Conservation (phyloP, 2,113 vertebrate species). For the Columbina picui region DNA sequence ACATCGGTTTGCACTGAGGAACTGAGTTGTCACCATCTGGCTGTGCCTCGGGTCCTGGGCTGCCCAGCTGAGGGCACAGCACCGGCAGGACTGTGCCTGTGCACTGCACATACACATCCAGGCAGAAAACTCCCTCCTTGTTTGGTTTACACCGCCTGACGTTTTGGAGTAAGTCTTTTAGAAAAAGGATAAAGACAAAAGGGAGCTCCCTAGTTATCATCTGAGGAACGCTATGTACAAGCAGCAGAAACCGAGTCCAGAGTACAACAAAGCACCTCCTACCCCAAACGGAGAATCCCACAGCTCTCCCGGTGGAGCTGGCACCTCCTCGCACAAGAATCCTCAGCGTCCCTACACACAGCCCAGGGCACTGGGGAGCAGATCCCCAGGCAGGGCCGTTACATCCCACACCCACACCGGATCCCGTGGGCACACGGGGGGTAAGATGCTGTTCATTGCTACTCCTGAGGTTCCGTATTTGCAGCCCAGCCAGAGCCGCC, state of each 20-base stretch:
- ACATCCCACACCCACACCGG: no score
- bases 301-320: not conserved
- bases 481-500: not conserved
- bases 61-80: no score
- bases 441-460: not conserved
- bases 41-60: no score
- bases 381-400: not conserved
- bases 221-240: not conserved
- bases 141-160: not conserved
- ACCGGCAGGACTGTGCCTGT: no score
- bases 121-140: no score
- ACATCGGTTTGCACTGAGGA: rapidly evolving
- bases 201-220: no score
- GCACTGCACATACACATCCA: rapidly evolving
- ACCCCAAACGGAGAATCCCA: not conserved
- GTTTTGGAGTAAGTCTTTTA: rapidly evolving
- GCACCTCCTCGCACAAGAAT: not conserved
- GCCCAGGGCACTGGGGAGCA: not conserved
- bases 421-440: no score
- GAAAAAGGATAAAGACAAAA: not conserved
- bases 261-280: not conserved
- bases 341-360: rapidly evolving
- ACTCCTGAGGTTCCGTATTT: not conserved
- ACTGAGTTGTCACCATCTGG: rapidly evolving
- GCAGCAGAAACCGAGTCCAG: no score